Conservation (phyloP, 2,113 vertebrate species). For the Callaeas wilsoni region DNA sequence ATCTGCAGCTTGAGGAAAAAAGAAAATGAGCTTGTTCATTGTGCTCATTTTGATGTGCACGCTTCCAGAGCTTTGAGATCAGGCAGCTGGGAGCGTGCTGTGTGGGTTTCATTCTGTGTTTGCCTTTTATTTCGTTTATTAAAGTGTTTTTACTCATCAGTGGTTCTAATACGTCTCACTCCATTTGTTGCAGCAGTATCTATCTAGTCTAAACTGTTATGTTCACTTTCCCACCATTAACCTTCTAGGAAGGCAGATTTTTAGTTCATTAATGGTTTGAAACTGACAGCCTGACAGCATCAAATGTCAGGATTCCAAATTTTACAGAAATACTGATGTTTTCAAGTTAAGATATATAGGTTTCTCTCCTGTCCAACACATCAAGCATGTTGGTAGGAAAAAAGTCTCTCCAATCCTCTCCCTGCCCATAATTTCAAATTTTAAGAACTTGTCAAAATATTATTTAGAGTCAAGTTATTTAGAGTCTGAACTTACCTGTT, state of each 20-base stretch:
- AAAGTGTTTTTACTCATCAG: conserved; percentile 45
- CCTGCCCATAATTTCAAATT: neutral
- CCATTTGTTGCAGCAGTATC: conserved; percentile 51
- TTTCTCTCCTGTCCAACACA: neutral
- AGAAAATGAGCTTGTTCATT: neutral
- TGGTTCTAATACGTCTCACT: conserved; percentile 44
- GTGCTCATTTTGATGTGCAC: neutral
- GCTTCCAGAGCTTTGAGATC: neutral
- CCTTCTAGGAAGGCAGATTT: conserved; percentile 17
- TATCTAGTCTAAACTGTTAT: conserved; percentile 18
- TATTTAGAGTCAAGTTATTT: too few relatives aligned
- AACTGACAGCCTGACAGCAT: neutral
- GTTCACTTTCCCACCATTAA: conserved; percentile 20
- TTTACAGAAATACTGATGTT: neutral
- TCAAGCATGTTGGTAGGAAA: neutral
- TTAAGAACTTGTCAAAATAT: neutral
- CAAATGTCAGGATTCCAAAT: neutral
- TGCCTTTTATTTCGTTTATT: conserved; percentile 26
- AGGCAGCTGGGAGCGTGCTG: neutral
- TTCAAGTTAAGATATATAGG: neutral
- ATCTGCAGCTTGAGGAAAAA: neutral
- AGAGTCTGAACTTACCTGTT: neutral
- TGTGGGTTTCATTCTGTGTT: conserved; percentile 4
- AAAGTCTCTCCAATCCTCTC: neutral
- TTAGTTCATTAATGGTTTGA: conserved; percentile 15